Conservation (phyloP, 2,113 vertebrate species). For the Sprattus sprattus region DNA sequence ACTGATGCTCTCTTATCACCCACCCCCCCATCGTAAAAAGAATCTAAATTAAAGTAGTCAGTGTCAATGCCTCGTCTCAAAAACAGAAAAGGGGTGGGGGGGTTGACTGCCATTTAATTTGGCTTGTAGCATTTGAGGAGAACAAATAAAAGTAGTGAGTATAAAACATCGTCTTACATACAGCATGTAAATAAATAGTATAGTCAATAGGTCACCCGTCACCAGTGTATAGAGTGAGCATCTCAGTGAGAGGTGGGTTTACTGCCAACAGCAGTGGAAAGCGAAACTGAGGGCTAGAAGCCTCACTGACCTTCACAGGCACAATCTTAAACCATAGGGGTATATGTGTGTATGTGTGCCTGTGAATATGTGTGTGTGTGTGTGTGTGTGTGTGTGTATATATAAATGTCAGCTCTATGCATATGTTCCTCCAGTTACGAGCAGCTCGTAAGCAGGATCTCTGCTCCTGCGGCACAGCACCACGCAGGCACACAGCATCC, state of each 20-base stretch:
- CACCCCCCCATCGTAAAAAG: constrained; percentile 18
- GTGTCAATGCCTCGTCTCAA: neutral
- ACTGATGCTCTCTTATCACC: constrained; percentile 20
- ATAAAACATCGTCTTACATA: constrained; percentile 39
- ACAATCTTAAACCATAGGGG: constrained; percentile 39
- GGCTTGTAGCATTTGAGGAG: constrained; percentile 43
- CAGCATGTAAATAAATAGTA: constrained; percentile 49
- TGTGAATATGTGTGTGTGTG: constrained; percentile 47
- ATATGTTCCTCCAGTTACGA: constrained; percentile 84
- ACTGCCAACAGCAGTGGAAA: constrained; percentile 69
- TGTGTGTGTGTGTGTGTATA: constrained; percentile 34
- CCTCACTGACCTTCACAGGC: constrained; percentile 54
- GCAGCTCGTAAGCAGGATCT: constrained; percentile 89
- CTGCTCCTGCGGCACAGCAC: constrained; percentile 86
- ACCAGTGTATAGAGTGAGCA: constrained; percentile 68
- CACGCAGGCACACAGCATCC: constrained; percentile 90
- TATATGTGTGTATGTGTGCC: constrained; percentile 38
- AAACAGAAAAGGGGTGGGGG: neutral
- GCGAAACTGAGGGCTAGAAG: constrained; percentile 53
- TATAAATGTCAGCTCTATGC: constrained; percentile 70
- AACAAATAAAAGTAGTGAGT: constrained; percentile 34
- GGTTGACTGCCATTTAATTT: constrained; percentile 41
- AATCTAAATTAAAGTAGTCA: neutral
- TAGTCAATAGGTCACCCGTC: constrained; percentile 62
- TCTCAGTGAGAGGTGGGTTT: constrained; percentile 71